These are phyloP conservation scores for Acanthosepion esculentum DNA, from an alignment of 2,888 invertebrate genomes.

Conservation along the genomic window DNA sequence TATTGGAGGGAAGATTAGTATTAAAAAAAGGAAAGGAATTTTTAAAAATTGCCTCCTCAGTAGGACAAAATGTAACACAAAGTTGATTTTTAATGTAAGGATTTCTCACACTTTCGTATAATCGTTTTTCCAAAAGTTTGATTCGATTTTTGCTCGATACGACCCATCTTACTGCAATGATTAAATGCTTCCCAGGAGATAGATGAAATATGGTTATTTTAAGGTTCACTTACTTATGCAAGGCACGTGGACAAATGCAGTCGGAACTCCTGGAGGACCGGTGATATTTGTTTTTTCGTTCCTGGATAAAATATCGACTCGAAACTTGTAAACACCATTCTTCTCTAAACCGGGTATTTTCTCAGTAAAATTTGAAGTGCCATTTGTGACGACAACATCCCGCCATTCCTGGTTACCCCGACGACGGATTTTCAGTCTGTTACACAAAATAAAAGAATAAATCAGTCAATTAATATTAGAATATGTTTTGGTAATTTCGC, in stretches of 20 bases:
- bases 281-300: constrained; percentile 51
- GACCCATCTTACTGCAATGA: no score
- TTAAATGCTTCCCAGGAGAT: no score
- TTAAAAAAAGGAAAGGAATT: no score
- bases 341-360: background rate
- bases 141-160: no score
- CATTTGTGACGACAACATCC: background rate
- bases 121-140: no score
- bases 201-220: background rate
- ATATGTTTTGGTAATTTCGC: no score
- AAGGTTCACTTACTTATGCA: background rate
- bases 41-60: no score
- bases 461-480: constrained; percentile 40
- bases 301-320: constrained; percentile 51
- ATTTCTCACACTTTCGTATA: no score
- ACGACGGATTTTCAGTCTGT: background rate
- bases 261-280: constrained; percentile 52
- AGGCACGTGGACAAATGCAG: background rate
- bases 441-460: constrained; percentile 48
- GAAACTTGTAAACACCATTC: constrained; percentile 50
- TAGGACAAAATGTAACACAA: no score
- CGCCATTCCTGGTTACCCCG: background rate
- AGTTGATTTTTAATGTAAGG: no score
- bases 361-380: background rate
- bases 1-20: no score